phyloP scores from a whole-genome alignment of 1,140 invertebrate species.

The Neodiprion lecontei region DNA sequence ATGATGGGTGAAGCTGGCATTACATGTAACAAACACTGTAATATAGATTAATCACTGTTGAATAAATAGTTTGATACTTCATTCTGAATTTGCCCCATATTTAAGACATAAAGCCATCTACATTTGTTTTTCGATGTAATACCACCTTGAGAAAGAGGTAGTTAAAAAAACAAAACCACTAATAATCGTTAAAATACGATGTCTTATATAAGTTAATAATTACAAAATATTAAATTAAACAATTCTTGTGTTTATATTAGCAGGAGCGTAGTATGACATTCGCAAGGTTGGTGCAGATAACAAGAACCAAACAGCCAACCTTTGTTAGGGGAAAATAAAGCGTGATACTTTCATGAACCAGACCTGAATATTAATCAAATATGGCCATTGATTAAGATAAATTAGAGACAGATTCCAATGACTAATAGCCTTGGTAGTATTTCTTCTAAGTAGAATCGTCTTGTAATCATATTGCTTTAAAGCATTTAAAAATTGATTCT shows the following conservation, averaged over 20 bases:
- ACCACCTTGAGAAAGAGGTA: slow-evolving; percentile 3
- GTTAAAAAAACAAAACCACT: slow-evolving; percentile 18
- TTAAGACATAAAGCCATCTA: not conserved
- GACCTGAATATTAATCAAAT: not conserved
- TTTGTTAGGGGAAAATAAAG: slow-evolving; percentile 3
- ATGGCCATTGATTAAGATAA: not conserved
- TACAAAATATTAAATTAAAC: slow-evolving; percentile 18
- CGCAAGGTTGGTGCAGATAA: not conserved
- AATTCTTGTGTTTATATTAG: not conserved
- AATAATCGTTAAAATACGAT: slow-evolving; percentile 14
- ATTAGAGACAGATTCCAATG: slow-evolving; percentile 1
- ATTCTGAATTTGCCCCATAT: slow-evolving; percentile 4
- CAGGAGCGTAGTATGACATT: not conserved
- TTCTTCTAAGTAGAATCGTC: too few species aligned
- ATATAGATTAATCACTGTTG: slow-evolving; percentile 8
- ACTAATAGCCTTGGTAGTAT: not conserved
- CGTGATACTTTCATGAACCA: slow-evolving; percentile 5
- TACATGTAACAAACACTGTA: slow-evolving; percentile 17
- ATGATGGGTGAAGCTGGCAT: not conserved
- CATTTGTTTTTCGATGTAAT: slow-evolving; percentile 10
- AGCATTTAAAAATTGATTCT: too few species aligned
- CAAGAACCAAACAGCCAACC: not conserved
- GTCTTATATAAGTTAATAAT: slow-evolving; percentile 14
- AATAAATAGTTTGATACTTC: slow-evolving; percentile 18
- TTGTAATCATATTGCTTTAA: too few species aligned